Evolutionary conservation across 2,797 vertebrate species (phyloP).

Genomic region (Galago senegalensis): DNA sequence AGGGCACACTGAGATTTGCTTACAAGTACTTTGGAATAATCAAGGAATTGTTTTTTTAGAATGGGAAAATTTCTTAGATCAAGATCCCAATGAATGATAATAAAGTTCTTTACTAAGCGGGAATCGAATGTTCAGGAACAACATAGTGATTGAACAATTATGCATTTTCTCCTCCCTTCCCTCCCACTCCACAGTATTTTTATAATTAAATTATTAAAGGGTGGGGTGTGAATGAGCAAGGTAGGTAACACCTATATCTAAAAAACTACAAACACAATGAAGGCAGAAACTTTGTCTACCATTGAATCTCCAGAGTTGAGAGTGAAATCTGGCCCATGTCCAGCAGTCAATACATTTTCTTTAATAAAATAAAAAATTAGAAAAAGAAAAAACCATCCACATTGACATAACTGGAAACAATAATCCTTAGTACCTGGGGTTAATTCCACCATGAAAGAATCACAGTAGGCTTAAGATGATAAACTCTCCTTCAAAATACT

Average conservation of each 20-base stretch:
- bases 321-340: neutral
- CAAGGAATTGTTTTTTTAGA: neutral
- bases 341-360: neutral
- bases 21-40: neutral
- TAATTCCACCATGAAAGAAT: conserved; percentile 53
- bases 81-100: neutral
- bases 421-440: neutral
- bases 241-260: neutral
- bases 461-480: neutral
- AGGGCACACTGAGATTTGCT: neutral
- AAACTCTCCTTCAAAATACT: conserved; percentile 34
- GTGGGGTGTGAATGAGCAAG: neutral
- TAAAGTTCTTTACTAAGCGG: conserved; percentile 4
- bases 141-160: neutral
- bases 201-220: neutral
- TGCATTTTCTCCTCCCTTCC: neutral
- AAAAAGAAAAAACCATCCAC: neutral
- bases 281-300: conserved; percentile 2
- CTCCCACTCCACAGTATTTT: conserved; percentile 30
- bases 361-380: conserved; percentile 32
- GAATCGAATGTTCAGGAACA: neutral
- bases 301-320: neutral
- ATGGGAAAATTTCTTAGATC: neutral
- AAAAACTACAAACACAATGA: neutral
- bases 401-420: neutral